Evolutionary conservation across 37 sponge, comb jelly and placozoan genomes (phyloP), one percentile per base, ranked within the genome.

Genomic region (Dysidea cf. avara): DNA sequence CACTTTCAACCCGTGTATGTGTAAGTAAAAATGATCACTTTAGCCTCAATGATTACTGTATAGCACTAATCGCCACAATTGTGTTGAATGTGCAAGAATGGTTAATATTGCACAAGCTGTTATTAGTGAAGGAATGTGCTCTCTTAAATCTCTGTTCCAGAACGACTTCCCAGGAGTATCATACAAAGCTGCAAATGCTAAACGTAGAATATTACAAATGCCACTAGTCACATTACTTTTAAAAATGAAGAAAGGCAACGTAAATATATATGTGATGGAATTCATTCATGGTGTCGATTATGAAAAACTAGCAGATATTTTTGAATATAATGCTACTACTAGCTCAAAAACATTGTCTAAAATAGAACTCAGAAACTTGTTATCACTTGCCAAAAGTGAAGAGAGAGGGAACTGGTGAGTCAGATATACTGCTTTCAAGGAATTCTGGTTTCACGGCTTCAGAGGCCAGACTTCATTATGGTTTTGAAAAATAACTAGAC

Each of bases 251-350:
- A 37, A 43, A 58, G 74, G 74, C 20, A 72, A 35, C 14, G 59
- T 61, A 30, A 61, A 16, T 58, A 22, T 56, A 9, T 35, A 36
- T 33, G 21, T 72, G 18, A 57, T 57, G 39, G 74, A 72, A 57
- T 33, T n/a, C 11, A 57, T 56, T 57, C 35, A 30, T 39, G 61
- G 74, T 29, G 59, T 72, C 18, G 61, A 72, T 56, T 72, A 72
- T 32, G 17, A 28, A 14, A 72, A 72, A 22, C n/a, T n/a, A n/a
- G n/a, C n/a, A n/a, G n/a, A n/a, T n/a, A 58, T 34, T 22, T 22
- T 57, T 21, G 22, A 72, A 13, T 30, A 49, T 24, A 20, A 28
- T 58, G 38, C 46, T 16, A 36, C 2, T 34, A 32, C 59, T 25
- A 59, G 13, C 46, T 26, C n/a, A 32, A 36, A 33, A 25, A 31